Percentiles rank a stretch among this genome's conserved stretches.
phyloP scores from a whole-genome alignment of 2,113 vertebrate genomes.

The Porphyrio hochstetteri region DNA sequence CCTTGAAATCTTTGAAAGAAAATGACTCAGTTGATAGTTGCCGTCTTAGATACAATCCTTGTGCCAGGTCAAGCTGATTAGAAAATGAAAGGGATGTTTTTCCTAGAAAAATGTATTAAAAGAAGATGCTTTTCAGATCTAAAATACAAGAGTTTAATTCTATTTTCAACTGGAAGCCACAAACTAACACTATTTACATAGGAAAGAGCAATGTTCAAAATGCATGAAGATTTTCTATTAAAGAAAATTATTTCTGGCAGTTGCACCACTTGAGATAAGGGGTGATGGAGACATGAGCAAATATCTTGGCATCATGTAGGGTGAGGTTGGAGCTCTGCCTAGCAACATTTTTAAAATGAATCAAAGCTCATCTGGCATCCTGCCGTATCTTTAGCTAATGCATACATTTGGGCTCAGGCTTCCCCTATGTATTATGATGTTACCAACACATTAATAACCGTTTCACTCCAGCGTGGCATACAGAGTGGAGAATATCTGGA shows the following conservation, averaged over 20 bases:
- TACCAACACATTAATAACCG: background rate
- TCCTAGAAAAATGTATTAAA: background rate
- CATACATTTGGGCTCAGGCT: background rate
- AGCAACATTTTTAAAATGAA: conserved; percentile 1
- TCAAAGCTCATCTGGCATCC: conserved; percentile 23
- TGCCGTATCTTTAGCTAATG: conserved; percentile 3
- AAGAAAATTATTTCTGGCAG: conserved; percentile 28
- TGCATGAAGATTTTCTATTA: background rate
- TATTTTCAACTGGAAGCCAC: background rate
- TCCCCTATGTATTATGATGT: background rate
- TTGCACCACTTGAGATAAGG: conserved; percentile 25
- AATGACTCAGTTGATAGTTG: background rate
- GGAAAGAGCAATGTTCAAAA: background rate
- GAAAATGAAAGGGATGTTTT: background rate
- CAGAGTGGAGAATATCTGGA: background rate
- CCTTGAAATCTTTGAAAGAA: background rate
- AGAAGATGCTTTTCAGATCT: background rate
- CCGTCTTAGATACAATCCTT: background rate
- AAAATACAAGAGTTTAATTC: background rate
- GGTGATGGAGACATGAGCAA: background rate
- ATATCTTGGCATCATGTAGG: conserved; percentile 13
- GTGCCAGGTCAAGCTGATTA: background rate
- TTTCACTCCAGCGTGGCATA: background rate
- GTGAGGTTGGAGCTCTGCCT: conserved; percentile 35
- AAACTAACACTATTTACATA: background rate